Evolutionary conservation across 2,888 invertebrate species (phyloP), one percentile per base, ranked within the genome.

Genomic region (Lamellibrachia satsuma): DNA sequence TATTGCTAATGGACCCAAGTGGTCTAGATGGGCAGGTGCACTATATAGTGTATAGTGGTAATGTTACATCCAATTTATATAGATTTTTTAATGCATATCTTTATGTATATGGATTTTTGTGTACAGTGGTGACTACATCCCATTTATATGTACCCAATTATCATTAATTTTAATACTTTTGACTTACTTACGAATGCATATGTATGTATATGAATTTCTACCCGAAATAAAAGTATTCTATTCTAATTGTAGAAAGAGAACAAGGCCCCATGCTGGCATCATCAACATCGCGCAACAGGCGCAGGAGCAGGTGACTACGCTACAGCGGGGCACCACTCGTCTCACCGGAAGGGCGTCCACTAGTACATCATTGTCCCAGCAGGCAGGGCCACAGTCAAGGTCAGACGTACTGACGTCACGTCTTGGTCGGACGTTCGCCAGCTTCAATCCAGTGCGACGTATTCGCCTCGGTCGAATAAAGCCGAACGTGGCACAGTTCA

Each of bases 381-480:
- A 92, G 39, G 90, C 93, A 52, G 92, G 60, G 11, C 90, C 92
- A 22, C 39, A 39, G 39, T 39, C 39, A 1, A 39, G 39, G 39
- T 39, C 39, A 39, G 39, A 39, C 39, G 39, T 39, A 39, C 90
- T 90, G 52, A 92, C 92, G 51, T 90, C 93, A 8, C 93, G 92
- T 22, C 52, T 94, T 52, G 93, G 94, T 11, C 90, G 93, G 15
- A 93, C 93, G 95, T 98, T 98, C 96, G 98, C 98, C 93, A 98
- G 98, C 96, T 96, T 98, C 90, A 98, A 98, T 96, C 98, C 98
- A 95, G 97, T 98, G 90, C 93, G 93, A 75, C 94, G 93, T 92
- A 94, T 95, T 0, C 94, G 93, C 39, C 92, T 94, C 7, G 93
- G 90, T 52, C 92, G 92, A 52, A 57, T 93, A 11, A 52, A 90